A percentile compares a stretch with the other conserved stretches of the same genome.
These are phyloP conservation scores for Mormyrus lacerda DNA, from an alignment of 2,113 vertebrate genomes.

Conservation along the genomic window DNA sequence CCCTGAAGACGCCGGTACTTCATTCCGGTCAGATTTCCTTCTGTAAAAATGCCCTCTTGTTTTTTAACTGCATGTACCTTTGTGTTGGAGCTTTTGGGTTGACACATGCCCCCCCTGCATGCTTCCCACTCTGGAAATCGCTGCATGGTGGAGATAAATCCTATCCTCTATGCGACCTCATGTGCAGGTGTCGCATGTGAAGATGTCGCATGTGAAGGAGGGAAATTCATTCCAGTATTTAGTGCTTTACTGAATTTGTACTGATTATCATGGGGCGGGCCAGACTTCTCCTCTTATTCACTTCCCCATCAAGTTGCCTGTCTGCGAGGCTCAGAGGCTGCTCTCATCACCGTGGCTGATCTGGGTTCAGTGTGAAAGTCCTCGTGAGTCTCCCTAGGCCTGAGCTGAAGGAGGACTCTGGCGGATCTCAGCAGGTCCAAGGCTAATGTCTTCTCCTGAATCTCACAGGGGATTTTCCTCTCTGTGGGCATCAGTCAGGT, in stretches of 20 bases:
- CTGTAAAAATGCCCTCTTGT: neutral
- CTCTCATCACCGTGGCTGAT: neutral
- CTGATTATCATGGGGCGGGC: constrained; percentile 59
- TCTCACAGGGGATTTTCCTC: neutral
- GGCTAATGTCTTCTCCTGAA: neutral
- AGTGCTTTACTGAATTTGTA: constrained; percentile 63
- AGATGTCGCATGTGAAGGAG: constrained; percentile 29
- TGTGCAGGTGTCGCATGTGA: constrained; percentile 25
- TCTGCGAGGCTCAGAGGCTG: neutral
- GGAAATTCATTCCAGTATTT: constrained; percentile 62
- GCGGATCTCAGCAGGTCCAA: neutral
- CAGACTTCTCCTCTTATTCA: neutral
- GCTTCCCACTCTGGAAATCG: neutral
- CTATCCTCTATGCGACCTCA: neutral
- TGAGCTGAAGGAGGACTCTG: neutral
- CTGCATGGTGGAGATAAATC: constrained; percentile 12
- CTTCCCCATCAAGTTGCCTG: neutral
- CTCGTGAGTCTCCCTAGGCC: neutral
- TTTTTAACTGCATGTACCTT: constrained; percentile 2
- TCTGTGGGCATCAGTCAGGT: neutral
- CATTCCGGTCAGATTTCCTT: neutral
- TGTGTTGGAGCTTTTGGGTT: neutral
- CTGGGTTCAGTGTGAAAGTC: neutral
- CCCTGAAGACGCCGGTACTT: neutral
- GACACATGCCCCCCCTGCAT: neutral